A percentile compares a stretch with the other conserved stretches of the same genome.
Conservation (phyloP, 2,113 vertebrate species). For the Steatornis caripensis region DNA sequence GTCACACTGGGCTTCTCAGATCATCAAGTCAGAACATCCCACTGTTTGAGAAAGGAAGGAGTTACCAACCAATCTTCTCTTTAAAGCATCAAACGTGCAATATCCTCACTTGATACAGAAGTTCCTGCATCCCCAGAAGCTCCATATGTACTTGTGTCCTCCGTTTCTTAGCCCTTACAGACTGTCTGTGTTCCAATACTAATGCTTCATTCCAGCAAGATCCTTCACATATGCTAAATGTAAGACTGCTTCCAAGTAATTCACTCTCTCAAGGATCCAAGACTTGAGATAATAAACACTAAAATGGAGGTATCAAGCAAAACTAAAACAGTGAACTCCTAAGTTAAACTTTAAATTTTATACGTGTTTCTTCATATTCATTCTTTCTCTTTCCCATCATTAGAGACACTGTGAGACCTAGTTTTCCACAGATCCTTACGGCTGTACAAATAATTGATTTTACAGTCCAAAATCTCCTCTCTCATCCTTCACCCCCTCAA, state of each 20-base stretch:
- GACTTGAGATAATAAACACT: conserved; percentile 59
- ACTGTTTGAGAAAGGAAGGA: not conserved
- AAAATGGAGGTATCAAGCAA: conserved; percentile 23
- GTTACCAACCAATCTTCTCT: not conserved
- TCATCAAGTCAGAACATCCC: not conserved
- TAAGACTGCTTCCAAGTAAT: conserved; percentile 13
- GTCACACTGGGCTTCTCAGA: not conserved
- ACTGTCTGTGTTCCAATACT: not conserved
- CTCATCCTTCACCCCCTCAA: conserved; percentile 22
- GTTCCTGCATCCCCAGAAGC: not conserved
- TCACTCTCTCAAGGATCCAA: not conserved
- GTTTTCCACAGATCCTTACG: conserved; percentile 33
- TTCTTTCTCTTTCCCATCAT: conserved; percentile 55
- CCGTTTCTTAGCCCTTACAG: not conserved
- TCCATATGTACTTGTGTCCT: not conserved
- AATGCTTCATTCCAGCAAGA: conserved; percentile 19
- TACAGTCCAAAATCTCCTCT: conserved; percentile 49
- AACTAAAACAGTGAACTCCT: conserved; percentile 22
- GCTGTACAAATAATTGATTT: conserved; percentile 65
- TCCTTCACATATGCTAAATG: conserved; percentile 31
- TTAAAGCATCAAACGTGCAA: not conserved
- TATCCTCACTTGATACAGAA: not conserved
- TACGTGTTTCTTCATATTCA: not conserved
- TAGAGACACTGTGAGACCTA: conserved; percentile 16
- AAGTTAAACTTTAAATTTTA: conserved; percentile 44